Conservation (phyloP, 2,113 vertebrate genomes). For the Murina feae region DNA sequence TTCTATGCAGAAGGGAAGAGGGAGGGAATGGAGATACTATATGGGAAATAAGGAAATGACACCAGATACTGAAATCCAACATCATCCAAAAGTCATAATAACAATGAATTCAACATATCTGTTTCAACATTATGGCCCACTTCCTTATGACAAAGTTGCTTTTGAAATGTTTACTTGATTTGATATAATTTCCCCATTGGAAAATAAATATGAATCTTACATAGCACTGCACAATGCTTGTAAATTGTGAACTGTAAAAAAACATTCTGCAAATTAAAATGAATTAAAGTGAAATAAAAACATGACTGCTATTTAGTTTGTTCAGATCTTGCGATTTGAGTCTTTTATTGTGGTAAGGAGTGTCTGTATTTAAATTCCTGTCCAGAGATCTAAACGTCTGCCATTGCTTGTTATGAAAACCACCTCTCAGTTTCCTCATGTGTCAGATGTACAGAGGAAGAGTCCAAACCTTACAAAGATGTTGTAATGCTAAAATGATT, state of each 20-base stretch:
- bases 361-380: not conserved
- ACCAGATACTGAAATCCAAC: not conserved
- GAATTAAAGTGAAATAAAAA: not conserved
- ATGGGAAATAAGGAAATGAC: not conserved
- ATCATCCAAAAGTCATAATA: not conserved
- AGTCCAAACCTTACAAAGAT: not conserved
- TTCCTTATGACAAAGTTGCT: not conserved
- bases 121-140: not conserved
- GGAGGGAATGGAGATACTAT: not conserved
- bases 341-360: not conserved
- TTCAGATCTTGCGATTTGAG: not conserved
- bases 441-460: not conserved
- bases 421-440: not conserved
- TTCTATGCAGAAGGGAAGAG: not conserved
- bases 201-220: not conserved
- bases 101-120: not conserved
- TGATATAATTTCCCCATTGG: not conserved
- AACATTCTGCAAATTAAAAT: not conserved
- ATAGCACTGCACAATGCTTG: not conserved
- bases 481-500: not conserved
- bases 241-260: not conserved
- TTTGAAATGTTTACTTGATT: not conserved
- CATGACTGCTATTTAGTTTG: not conserved
- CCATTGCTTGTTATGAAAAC: not conserved
- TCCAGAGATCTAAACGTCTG: not conserved